Evolutionary conservation across 2,888 invertebrate species (phyloP).

Genomic region (Lithophane leautieri): DNA sequence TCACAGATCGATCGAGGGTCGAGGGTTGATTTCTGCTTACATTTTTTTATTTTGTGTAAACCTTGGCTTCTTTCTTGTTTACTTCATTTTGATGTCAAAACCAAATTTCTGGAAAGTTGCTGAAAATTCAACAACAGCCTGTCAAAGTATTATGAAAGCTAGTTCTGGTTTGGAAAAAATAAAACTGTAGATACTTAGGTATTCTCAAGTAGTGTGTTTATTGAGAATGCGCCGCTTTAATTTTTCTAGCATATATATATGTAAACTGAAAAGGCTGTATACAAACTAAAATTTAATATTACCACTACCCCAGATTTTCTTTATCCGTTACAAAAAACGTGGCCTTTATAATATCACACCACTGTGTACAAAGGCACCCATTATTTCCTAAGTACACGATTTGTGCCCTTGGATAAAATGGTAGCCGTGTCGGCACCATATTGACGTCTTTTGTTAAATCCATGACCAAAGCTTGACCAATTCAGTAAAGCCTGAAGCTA

Average conservation of each 20-base stretch:
- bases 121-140: neutral
- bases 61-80: too few relatives aligned
- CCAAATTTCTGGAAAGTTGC: neutral
- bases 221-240: neutral
- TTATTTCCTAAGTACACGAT: constrained; percentile 27
- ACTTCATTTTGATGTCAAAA: neutral
- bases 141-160: neutral
- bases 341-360: neutral
- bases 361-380: constrained; percentile 27
- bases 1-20: neutral
- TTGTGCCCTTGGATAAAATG: constrained; percentile 26
- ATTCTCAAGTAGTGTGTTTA: too few relatives aligned
- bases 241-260: too few relatives aligned
- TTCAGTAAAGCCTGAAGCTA: constrained; percentile 28
- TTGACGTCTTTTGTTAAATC: constrained; percentile 39
- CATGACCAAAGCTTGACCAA: constrained; percentile 54
- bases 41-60: neutral
- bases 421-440: constrained; percentile 24
- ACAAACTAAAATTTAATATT: neutral
- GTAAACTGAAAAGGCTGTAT: neutral
- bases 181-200: neutral
- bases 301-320: neutral
- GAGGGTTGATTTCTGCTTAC: neutral
- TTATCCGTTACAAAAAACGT: neutral
- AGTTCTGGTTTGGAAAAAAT: neutral